Base-by-base conservation (phyloP, 2,797 vertebrate genomes). In the Loriculus beryllinus region DNA sequence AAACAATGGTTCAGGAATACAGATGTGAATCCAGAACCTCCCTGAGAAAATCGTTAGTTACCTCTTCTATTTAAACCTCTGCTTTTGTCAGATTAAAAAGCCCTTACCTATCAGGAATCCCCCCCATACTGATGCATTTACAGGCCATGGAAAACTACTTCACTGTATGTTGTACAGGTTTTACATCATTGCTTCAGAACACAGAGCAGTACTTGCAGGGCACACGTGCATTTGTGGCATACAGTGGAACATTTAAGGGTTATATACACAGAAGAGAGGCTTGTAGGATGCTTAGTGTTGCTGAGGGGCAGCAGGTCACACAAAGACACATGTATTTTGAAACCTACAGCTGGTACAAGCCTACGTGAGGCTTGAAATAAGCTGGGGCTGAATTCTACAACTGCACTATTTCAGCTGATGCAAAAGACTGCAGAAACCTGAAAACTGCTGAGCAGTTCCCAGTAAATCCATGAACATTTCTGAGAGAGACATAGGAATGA, bases 361-460 rank as follows among this genome's bases (percentile, higher is more conserved):
- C 25, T 71, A 14, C 18, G 3, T 21, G 42, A 92, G 65, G 49
- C 45, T 6, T 82, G 39, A 85, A 89, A 71, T 9, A 75, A 69
- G 16, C 90, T 47, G 42, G 48, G 80, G 64, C 42, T 92, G 39
- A 82, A 68, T 70, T 71, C 52, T 70, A 31, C 39, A 39, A 10
- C 33, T 47, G 28, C 33, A 70, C 2, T 63, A 51, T 81, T 82
- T 90, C 49, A 76, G 1, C 56, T 74, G 69, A 49, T 63, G 49
- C 17, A 40, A 40, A 63, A 67, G 40, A 56, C 69, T 59, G 72
- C 39, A 87, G 54, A 78, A 81, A 56, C 33, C 51, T 78, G 52
- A 84, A 92, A 92, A 86, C 43, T 82, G 57, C 62, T 51, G n/a
- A 77, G 40, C 71, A 94, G 45, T 75, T 93, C 35, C 45, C n/a